A percentile compares a stretch with the other conserved stretches of the same genome.
Evolutionary conservation across 2,113 vertebrate genomes (phyloP).

Genomic region (Brienomyrus longianalis): DNA sequence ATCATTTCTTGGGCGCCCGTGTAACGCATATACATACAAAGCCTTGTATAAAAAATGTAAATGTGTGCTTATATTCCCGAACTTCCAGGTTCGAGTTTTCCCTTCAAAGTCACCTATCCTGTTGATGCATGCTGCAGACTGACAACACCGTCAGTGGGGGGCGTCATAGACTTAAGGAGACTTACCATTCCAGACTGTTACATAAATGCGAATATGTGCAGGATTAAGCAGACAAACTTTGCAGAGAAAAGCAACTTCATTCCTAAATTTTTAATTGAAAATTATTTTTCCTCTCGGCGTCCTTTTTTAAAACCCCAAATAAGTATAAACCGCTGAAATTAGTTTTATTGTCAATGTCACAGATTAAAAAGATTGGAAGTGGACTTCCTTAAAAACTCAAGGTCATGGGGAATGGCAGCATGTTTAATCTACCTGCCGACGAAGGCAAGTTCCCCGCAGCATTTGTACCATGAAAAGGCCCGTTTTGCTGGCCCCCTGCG

Average conservation of each 20-base stretch:
- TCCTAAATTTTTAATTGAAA: background rate
- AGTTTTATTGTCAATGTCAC: background rate
- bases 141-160: background rate
- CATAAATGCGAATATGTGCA: background rate
- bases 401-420: background rate
- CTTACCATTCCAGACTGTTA: background rate
- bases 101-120: background rate
- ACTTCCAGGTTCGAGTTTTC: background rate
- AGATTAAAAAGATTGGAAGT: background rate
- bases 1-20: background rate
- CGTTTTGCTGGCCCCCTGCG: slow-evolving; percentile 13
- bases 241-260: background rate
- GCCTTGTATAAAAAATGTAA: background rate
- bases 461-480: slow-evolving; percentile 20
- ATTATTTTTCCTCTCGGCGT: background rate
- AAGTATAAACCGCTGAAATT: background rate
- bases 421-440: background rate
- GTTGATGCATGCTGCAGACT: background rate
- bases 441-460: background rate
- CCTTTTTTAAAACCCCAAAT: background rate
- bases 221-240: background rate
- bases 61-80: background rate
- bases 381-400: background rate
- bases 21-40: background rate
- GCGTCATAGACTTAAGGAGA: background rate